These are phyloP conservation scores for Hyperoplus lanceolatus DNA, from an alignment of 2,797 vertebrate genomes.

Conservation along the genomic window DNA sequence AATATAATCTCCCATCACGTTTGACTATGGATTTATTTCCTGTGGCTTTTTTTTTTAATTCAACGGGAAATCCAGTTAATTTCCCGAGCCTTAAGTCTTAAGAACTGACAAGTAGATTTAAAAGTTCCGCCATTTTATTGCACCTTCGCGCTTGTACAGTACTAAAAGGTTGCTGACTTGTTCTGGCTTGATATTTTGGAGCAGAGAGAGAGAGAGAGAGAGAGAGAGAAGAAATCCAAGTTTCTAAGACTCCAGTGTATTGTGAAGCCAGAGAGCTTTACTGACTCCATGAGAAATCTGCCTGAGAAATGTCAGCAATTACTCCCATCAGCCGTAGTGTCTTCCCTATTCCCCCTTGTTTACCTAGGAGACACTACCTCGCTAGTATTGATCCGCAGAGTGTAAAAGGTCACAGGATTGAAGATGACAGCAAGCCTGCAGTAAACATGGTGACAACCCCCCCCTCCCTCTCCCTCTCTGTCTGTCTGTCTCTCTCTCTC, in stretches of 20 bases:
- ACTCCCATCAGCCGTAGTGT: slow-evolving; percentile 62
- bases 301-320: slow-evolving; percentile 81
- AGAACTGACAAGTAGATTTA: slow-evolving; percentile 35
- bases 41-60: background rate
- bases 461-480: background rate
- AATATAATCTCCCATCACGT: slow-evolving; percentile 52
- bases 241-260: slow-evolving; percentile 43
- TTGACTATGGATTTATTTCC: slow-evolving; percentile 44
- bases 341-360: slow-evolving; percentile 70
- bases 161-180: background rate
- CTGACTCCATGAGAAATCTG: slow-evolving; percentile 66
- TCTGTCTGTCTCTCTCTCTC: background rate
- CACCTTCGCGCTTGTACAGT: slow-evolving; percentile 11
- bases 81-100: background rate
- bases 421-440: slow-evolving; percentile 69
- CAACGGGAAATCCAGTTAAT: slow-evolving; percentile 4
- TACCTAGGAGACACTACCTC: slow-evolving; percentile 72
- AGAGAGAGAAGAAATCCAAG: slow-evolving; percentile 2
- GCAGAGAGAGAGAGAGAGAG: background rate
- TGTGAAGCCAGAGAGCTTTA: slow-evolving; percentile 39
- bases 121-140: slow-evolving; percentile 31
- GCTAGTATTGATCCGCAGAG: slow-evolving; percentile 75
- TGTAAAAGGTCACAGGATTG: slow-evolving; percentile 81
- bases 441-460: slow-evolving; percentile 69
- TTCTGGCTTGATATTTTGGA: slow-evolving; percentile 12